phyloP scores from a whole-genome alignment of 2,113 vertebrate genomes.

The Dissostichus mawsoni region DNA sequence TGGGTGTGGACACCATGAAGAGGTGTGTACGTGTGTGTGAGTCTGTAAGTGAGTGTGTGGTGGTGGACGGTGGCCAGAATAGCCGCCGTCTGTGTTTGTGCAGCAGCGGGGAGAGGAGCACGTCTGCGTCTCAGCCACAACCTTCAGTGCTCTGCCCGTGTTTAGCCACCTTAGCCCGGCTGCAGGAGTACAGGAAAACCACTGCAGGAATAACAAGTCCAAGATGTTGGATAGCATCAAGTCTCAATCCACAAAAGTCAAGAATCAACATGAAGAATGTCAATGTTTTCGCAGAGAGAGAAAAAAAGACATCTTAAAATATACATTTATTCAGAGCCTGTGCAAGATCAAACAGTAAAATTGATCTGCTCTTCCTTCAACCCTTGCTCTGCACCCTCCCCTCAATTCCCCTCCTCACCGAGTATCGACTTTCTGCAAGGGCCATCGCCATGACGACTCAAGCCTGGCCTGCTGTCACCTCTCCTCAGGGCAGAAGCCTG shows the following conservation, averaged over 20 bases:
- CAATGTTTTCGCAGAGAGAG: slow-evolving; percentile 76
- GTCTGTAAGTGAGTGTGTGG: slow-evolving; percentile 11
- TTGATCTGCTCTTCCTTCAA: slow-evolving; percentile 81
- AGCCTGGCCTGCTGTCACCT: slow-evolving; percentile 74
- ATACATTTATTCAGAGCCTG: slow-evolving; percentile 84
- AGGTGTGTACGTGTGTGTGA: slow-evolving; percentile 19
- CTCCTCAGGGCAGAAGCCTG: slow-evolving; percentile 54
- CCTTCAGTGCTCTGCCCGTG: slow-evolving; percentile 34
- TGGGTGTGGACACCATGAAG: slow-evolving; percentile 14
- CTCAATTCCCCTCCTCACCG: slow-evolving; percentile 55
- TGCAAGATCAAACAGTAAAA: slow-evolving; percentile 83
- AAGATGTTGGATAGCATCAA: slow-evolving; percentile 74
- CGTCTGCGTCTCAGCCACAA: slow-evolving; percentile 41
- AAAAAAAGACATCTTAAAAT: slow-evolving; percentile 74
- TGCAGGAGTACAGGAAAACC: slow-evolving; percentile 62
- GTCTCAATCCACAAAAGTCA: slow-evolving; percentile 76
- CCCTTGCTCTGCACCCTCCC: slow-evolving; percentile 62
- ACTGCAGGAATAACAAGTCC: slow-evolving; percentile 72
- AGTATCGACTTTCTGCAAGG: slow-evolving; percentile 73
- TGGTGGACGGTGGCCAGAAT: slow-evolving; percentile 40
- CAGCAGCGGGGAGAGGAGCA: slow-evolving; percentile 30
- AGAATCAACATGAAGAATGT: slow-evolving; percentile 80
- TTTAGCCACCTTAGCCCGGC: slow-evolving; percentile 45
- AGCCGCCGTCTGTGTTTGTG: slow-evolving; percentile 42
- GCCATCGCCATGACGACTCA: slow-evolving; percentile 72